A percentile compares a stretch with the other conserved stretches of the same genome.
phyloP scores from a whole-genome alignment of 2,113 vertebrate genomes.

The Saguinus imperator region DNA sequence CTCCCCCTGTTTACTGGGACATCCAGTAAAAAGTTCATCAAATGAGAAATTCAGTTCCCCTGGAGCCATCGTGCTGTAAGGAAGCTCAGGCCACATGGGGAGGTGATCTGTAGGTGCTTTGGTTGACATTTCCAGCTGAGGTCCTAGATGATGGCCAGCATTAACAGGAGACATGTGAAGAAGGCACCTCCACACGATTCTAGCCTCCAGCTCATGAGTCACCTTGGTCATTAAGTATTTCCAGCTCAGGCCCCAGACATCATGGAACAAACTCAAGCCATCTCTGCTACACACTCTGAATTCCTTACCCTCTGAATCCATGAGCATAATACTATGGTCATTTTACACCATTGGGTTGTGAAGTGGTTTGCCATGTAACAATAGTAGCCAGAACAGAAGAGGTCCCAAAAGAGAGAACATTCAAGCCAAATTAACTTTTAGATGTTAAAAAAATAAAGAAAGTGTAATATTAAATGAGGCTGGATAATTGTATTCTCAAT shows the following conservation, averaged over 20 bases:
- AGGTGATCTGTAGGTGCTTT: background rate
- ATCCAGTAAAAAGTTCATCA: background rate
- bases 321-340: background rate
- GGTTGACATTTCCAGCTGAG: background rate
- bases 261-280: background rate
- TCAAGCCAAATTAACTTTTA: background rate
- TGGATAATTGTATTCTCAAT: background rate
- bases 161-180: fast-evolving
- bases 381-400: background rate
- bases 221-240: background rate
- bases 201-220: background rate
- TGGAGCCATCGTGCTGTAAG: background rate
- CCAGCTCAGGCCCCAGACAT: background rate
- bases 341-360: background rate
- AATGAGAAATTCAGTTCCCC: background rate
- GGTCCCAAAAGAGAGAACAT: background rate
- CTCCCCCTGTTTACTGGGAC: background rate
- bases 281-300: background rate
- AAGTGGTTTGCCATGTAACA: background rate
- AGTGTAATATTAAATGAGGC: background rate
- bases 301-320: background rate
- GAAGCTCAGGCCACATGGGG: background rate
- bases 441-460: background rate
- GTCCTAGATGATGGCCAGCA: background rate
- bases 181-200: background rate